Evolutionary conservation across 35 echinoderm and acorn worm species (phyloP), one percentile per base, ranked within the genome.

Genomic region (Lytechinus pictus): DNA sequence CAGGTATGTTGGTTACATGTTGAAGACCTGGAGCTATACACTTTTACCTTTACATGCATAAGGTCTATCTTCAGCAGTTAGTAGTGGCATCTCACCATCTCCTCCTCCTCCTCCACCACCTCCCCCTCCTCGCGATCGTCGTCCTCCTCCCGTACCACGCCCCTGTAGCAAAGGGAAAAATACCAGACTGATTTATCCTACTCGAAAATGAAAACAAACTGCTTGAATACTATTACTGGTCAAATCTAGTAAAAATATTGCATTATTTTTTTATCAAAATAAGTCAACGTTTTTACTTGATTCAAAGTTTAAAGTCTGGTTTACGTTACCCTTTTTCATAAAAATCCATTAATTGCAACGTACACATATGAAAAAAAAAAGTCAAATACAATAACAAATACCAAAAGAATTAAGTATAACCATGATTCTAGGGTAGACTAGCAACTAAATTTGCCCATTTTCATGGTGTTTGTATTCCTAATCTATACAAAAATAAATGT

Each of bases 51-150:
- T 97, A 97, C 98, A 99, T 27, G 95, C 97, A 95, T 95, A 99
- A 58, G 98, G 98, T 89, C 96, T 99, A 55, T 99, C 97, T 19
- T 99, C 98, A 44, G 95, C 92, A 87, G 93, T 90, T 54, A 96
- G 92, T 28, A 92, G 95, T 58, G 94, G 95, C 91, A 96, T 96
- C 53, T 99, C 98, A 51, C 57, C 86, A 93, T 99, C 97, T 89
- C 89, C 33, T 61, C 89, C 95, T 9, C 92, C 27, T 3, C 96
- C 87, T 3, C 12, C 12, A 8, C 89, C n/a, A 57, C 52, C 14
- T 28, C 66, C 66, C n/a, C 66, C 61, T 61, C 89, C 95, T 51
- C 91, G 91, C 10, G 91, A 92, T 54, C 91, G 29, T 10, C 91
- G 29, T 24, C 96, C 94, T 27, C 96, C 94, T 16, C 89, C 52